phyloP scores from a whole-genome alignment of 2,888 invertebrate genomes.

The Hesperia comma region DNA sequence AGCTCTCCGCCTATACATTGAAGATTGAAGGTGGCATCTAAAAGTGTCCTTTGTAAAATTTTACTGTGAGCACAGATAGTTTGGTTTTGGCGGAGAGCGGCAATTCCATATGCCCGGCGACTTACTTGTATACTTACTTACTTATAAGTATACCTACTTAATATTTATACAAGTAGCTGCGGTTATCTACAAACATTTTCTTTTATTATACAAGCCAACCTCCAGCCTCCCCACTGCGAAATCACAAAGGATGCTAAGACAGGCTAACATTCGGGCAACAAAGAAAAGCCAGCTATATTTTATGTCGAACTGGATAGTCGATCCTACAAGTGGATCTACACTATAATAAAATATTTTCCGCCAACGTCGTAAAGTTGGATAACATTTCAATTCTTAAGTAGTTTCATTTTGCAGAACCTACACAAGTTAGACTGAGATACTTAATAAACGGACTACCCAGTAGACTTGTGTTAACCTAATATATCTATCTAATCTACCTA shows the following conservation, averaged over 20 bases:
- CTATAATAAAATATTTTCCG: constrained; percentile 32
- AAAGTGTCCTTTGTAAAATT: no score
- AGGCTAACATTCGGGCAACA: constrained; percentile 31
- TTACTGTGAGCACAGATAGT: no score
- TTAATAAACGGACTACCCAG: no score
- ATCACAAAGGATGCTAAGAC: constrained; percentile 32
- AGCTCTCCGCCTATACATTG: no score
- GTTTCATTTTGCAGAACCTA: constrained; percentile 12
- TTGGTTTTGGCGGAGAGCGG: no score
- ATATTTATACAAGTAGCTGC: background rate
- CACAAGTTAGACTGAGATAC: no score
- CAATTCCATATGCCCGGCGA: no score
- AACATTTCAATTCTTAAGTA: constrained; percentile 32
- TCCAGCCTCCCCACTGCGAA: constrained; percentile 9
- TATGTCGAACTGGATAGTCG: constrained; percentile 20
- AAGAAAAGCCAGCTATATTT: constrained; percentile 29
- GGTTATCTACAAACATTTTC: constrained; percentile 4
- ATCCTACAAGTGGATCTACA: constrained; percentile 30
- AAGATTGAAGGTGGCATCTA: no score
- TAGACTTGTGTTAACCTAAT: no score
- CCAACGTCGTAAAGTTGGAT: constrained; percentile 32
- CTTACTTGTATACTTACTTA: no score
- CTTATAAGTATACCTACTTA: no score
- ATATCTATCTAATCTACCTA: no score
- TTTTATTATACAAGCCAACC: constrained; percentile 14